phyloP scores from a whole-genome alignment of 2,888 invertebrate genomes.

The Chrysodeixis includens region DNA sequence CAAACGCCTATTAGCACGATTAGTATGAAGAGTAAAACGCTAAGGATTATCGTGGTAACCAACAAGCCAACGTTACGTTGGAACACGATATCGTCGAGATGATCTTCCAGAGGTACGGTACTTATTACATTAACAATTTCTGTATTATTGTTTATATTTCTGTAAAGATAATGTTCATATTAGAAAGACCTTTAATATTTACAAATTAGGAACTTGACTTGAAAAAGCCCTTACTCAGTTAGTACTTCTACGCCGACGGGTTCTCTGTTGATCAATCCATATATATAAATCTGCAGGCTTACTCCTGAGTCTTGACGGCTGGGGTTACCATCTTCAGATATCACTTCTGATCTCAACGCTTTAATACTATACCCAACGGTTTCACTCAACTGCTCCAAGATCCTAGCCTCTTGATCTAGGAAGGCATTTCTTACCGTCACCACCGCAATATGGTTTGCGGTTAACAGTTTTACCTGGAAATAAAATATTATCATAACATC shows the following conservation, averaged over 20 bases:
- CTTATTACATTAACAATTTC: slow-evolving; percentile 69
- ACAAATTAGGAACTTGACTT: neutral
- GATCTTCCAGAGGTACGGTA: slow-evolving; percentile 79
- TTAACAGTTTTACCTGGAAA: slow-evolving; percentile 83
- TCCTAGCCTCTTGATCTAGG: slow-evolving; percentile 75
- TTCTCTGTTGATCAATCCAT: slow-evolving; percentile 76
- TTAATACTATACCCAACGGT: slow-evolving; percentile 81
- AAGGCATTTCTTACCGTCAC: slow-evolving; percentile 78
- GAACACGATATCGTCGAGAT: slow-evolving; percentile 75
- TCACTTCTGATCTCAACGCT: slow-evolving; percentile 76
- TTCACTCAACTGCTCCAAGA: slow-evolving; percentile 71
- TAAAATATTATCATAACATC: slow-evolving; percentile 38
- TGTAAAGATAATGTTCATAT: slow-evolving; percentile 62
- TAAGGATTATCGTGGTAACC: slow-evolving; percentile 80
- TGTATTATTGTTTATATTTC: slow-evolving; percentile 75
- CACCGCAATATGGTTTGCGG: slow-evolving; percentile 79
- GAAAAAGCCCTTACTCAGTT: slow-evolving; percentile 66
- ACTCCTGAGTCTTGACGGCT: slow-evolving; percentile 63
- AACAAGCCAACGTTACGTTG: slow-evolving; percentile 79
- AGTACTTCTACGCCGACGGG: slow-evolving; percentile 74
- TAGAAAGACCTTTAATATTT: slow-evolving; percentile 13
- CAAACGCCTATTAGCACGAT: slow-evolving; percentile 73
- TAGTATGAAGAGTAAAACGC: slow-evolving; percentile 77
- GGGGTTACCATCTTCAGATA: slow-evolving; percentile 69
- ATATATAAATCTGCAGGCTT: slow-evolving; percentile 76